phyloP scores from a whole-genome alignment of 2,113 vertebrate genomes.

The Columbina picui region DNA sequence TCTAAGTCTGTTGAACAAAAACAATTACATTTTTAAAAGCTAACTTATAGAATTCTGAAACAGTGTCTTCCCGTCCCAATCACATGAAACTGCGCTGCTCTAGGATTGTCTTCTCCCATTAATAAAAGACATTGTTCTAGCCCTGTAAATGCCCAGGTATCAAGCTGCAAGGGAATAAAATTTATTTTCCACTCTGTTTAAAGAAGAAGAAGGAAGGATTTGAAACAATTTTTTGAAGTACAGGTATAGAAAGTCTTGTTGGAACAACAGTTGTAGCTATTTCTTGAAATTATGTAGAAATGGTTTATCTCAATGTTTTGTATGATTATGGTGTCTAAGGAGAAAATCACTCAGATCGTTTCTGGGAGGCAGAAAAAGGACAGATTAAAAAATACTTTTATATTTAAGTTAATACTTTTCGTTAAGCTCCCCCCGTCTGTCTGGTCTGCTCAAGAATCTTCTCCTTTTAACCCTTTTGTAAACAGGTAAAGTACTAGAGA shows the following conservation, averaged over 20 bases:
- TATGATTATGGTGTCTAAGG: too few relatives aligned
- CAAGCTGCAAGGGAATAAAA: neutral
- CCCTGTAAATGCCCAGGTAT: neutral
- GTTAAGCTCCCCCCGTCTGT: neutral
- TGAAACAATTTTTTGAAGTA: neutral
- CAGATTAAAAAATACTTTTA: neutral
- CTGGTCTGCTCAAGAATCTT: neutral
- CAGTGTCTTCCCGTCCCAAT: neutral
- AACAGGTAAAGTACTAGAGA: neutral
- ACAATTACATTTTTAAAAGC: neutral
- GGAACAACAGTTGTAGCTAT: neutral
- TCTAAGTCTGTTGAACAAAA: neutral
- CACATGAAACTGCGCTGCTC: neutral
- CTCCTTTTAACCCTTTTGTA: neutral
- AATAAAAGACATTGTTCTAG: neutral
- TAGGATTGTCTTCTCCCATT: neutral
- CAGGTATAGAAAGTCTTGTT: neutral
- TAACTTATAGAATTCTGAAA: neutral
- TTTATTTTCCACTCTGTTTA: neutral
- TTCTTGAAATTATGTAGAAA: neutral
- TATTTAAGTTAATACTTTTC: neutral
- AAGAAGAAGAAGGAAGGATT: neutral
- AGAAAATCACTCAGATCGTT: neutral
- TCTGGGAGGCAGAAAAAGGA: neutral
- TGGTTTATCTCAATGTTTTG: neutral